phyloP scores from a whole-genome alignment of 2,888 invertebrate genomes.

The Altica lythri region DNA sequence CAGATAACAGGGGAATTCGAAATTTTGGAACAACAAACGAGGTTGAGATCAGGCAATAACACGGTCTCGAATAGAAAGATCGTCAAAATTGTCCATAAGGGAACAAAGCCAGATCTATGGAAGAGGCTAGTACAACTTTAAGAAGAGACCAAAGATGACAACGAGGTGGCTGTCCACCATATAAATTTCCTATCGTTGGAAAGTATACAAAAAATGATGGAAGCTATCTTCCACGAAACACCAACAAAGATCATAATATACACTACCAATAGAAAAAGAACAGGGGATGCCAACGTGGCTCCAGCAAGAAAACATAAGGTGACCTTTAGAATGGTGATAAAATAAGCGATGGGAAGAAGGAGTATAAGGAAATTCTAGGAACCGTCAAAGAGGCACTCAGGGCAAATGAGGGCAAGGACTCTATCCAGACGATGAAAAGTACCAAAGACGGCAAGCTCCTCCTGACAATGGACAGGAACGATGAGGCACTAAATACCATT shows the following conservation, averaged over 20 bases:
- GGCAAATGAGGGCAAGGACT: neutral
- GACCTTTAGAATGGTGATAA: neutral
- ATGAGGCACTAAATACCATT: neutral
- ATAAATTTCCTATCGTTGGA: neutral
- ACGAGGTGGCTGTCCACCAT: neutral
- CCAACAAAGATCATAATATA: neutral
- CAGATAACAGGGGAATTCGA: slow-evolving; percentile 1
- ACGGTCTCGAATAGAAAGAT: neutral
- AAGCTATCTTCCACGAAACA: neutral
- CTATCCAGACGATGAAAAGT: neutral
- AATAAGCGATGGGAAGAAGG: neutral
- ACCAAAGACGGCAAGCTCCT: slow-evolving; percentile 1
- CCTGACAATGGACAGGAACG: slow-evolving; percentile 2
- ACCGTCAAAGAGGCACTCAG: neutral
- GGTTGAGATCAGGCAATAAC: neutral
- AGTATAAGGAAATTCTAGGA: neutral
- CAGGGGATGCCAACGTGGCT: too few species aligned
- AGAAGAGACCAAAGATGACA: neutral
- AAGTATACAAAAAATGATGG: neutral
- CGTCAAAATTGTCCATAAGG: neutral
- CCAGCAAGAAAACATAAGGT: neutral
- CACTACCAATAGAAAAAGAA: neutral
- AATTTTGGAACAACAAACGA: neutral
- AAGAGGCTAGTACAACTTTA: neutral
- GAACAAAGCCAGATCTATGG: neutral